Evolutionary conservation across 2,888 invertebrate genomes (phyloP), one percentile per base, ranked within the genome.

Genomic region (Drosophila mulleri): DNA sequence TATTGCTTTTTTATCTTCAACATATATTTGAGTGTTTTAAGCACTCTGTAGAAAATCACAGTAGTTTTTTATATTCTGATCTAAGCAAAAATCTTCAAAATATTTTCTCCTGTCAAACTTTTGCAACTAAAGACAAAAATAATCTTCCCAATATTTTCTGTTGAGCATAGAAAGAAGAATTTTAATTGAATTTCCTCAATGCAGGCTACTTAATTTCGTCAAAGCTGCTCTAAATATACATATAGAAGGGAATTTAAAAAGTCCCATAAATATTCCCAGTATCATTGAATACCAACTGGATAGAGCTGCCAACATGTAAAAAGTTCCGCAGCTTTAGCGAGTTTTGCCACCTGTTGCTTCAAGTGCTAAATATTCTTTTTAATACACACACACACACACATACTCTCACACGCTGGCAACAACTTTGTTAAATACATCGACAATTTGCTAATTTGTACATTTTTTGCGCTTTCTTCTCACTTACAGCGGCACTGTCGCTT

Each of bases 401-500:
- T 42, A 62, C 39, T 45, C 39, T 53, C 50, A 70, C 64, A 62
- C 32, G 53, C 18, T 60, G 56, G 47, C 41, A 11, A 45, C 23
- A 14, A 11, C 5, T 11, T 18, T 35, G 16, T 61, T 50, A 23
- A 48, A 9, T 3, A 35, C n/a, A 14, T 20, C 1, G 37, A 47
- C 29, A 37, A 45, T 29, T 66, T 45, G 57, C 67, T 70, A 71
- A 73, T 78, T 29, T 44, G 3, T 44, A 26, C 41, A 61, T 47
- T 14, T 26, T 9, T 64, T 2, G 26, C 20, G 44, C 18, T 23
- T 9, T 54, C 42, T 58, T 71, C 9, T 54, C 48, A 35, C 59
- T 52, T 61, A 84, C 93, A 96, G 96, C 95, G 96, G 90, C 96
- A 96, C 89, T 96, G 96, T 93, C 95, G 96, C 73, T 94, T 96